Conservation (phyloP, 2,797 vertebrate genomes). For the Liparis tanakae region DNA sequence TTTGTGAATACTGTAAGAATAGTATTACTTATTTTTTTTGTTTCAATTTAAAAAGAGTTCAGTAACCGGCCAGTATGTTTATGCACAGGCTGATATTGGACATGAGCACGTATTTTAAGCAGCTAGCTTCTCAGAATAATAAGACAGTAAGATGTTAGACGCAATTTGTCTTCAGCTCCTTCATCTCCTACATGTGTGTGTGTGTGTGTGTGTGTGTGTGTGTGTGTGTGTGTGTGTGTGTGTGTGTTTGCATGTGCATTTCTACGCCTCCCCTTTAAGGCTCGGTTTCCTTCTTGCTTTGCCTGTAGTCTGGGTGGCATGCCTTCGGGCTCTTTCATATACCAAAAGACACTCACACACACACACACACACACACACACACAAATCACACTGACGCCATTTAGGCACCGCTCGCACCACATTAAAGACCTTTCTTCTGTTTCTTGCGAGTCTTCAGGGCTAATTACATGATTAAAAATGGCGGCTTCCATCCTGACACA, state of each 20-base stretch:
- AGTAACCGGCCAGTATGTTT: neutral
- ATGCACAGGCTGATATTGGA: neutral
- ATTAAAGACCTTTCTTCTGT: slow-evolving; percentile 59
- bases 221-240: neutral
- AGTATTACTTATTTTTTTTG: too few relatives aligned
- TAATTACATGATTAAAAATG: slow-evolving; percentile 87
- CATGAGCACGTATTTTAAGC: neutral
- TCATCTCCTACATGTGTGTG: slow-evolving; percentile 28
- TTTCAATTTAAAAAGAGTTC: neutral
- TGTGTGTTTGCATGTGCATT: slow-evolving; percentile 16
- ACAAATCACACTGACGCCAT: slow-evolving; percentile 15
- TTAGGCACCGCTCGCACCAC: slow-evolving; percentile 35
- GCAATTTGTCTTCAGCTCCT: neutral
- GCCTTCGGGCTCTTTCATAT: slow-evolving; percentile 13
- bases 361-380: slow-evolving; percentile 23
- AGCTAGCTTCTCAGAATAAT: too few relatives aligned
- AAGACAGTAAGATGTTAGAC: neutral
- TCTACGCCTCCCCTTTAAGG: slow-evolving; percentile 20
- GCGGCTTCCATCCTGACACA: slow-evolving; percentile 81
- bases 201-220: slow-evolving; percentile 37
- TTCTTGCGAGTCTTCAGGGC: slow-evolving; percentile 68
- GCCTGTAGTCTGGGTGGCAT: slow-evolving; percentile 45
- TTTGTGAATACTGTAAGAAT: too few relatives aligned
- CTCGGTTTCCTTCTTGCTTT: slow-evolving; percentile 30
- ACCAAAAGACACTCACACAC: slow-evolving; percentile 7